Evolutionary conservation across 1,140 invertebrate genomes (phyloP).

Genomic region (Nephotettix cincticeps): DNA sequence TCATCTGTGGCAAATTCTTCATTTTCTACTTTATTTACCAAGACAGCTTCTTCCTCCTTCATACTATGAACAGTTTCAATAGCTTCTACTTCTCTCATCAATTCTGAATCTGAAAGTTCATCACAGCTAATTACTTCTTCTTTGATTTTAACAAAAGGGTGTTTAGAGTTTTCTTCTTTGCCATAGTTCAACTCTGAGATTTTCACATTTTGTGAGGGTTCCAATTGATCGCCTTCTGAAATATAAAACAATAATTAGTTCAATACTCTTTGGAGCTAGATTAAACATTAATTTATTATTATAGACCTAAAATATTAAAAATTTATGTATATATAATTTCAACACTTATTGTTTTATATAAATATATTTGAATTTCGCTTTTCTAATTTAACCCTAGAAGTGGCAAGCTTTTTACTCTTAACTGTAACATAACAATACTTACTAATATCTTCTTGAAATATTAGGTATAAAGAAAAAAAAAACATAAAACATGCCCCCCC

Average conservation of each 20-base stretch:
- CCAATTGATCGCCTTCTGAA: too few species aligned
- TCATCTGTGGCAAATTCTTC: conserved; percentile 38
- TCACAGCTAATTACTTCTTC: neutral
- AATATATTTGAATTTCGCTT: neutral
- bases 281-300: neutral
- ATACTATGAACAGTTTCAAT: neutral
- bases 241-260: too few species aligned
- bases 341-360: neutral
- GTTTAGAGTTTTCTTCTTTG: too few species aligned
- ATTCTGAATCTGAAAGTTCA: neutral
- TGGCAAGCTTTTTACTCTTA: too few species aligned
- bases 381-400: too few species aligned
- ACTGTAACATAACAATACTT: too few species aligned
- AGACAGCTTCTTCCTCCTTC: conserved; percentile 14
- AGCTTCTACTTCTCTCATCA: conserved; percentile 1
- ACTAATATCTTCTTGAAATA: too few species aligned
- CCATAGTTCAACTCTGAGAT: too few species aligned
- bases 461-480: too few species aligned
- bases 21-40: neutral
- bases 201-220: too few species aligned
- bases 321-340: neutral
- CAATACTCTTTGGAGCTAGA: too few species aligned
- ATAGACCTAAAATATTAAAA: neutral
- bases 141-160: neutral
- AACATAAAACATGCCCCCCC: too few species aligned